Conservation (phyloP, 35 echinoderm and acorn worm species). For the Eucidaris tribuloides region DNA sequence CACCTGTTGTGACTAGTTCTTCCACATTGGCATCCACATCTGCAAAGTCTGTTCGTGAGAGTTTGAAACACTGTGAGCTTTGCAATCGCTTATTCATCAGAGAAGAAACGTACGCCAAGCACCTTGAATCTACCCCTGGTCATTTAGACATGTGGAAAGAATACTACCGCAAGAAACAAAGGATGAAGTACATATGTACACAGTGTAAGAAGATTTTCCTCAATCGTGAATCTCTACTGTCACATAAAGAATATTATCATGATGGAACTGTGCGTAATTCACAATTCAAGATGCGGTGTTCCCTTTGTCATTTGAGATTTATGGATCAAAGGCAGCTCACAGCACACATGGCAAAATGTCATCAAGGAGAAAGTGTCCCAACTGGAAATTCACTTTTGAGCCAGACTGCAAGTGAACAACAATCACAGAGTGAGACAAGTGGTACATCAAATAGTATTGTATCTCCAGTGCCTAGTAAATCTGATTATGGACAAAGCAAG, state of each 20-base stretch:
- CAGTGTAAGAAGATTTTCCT: constrained; percentile 39
- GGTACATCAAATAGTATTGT: no score
- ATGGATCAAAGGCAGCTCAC: constrained; percentile 15
- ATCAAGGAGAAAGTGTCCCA: constrained; percentile 15
- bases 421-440: no score
- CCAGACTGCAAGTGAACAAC: background rate
- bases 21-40: no score
- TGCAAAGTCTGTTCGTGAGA: no score
- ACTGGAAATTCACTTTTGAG: no score
- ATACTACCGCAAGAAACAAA: constrained; percentile 14
- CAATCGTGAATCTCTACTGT: background rate
- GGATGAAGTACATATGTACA: constrained; percentile 30
- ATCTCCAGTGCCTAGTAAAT: no score
- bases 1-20: no score
- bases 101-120: constrained; percentile 55
- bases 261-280: background rate
- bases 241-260: constrained; percentile 28
- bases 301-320: constrained; percentile 35
- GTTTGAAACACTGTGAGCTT: constrained; percentile 23
- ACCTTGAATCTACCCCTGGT: constrained; percentile 13
- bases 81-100: constrained; percentile 44
- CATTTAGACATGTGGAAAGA: background rate
- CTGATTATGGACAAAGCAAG: no score
- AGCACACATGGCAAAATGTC: constrained; percentile 23
- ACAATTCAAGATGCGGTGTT: constrained; percentile 17